phyloP scores from a whole-genome alignment of 2,797 vertebrate species.

The Telmatherina bonti region DNA sequence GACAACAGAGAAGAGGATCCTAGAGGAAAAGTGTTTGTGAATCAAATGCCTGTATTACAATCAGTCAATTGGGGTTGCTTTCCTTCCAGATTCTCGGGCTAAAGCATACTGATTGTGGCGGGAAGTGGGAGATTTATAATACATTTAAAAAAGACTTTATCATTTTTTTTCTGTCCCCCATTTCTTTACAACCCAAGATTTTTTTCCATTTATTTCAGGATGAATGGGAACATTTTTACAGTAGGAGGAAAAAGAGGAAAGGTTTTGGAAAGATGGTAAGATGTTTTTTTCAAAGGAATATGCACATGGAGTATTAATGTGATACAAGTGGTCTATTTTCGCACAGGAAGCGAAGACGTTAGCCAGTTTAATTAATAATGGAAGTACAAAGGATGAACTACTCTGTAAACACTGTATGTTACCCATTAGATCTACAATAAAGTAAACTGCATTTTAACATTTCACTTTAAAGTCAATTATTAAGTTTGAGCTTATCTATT shows the following conservation, averaged over 20 bases:
- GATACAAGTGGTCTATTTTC: neutral
- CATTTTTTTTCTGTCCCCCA: conserved; percentile 26
- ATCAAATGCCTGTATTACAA: conserved; percentile 25
- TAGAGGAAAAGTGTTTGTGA: conserved; percentile 18
- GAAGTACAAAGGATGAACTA: neutral
- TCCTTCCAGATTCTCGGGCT: conserved; percentile 56
- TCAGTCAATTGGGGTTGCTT: conserved; percentile 26
- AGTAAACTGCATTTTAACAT: neutral
- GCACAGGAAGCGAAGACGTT: neutral
- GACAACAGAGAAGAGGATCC: conserved; percentile 41
- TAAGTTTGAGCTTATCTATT: neutral
- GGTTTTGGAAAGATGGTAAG: no score
- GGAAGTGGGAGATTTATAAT: conserved; percentile 40
- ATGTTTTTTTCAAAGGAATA: neutral
- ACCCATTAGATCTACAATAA: neutral
- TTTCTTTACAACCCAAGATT: no score
- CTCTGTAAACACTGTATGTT: neutral
- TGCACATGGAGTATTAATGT: neutral
- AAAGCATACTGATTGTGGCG: conserved; percentile 43
- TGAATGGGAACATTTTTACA: neutral
- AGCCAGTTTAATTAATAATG: neutral
- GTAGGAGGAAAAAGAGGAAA: no score
- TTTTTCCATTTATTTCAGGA: neutral
- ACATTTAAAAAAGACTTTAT: conserved; percentile 43
- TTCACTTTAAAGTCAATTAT: neutral